Conservation (phyloP, 2,113 vertebrate genomes). For the Ramphastos sulfuratus region DNA sequence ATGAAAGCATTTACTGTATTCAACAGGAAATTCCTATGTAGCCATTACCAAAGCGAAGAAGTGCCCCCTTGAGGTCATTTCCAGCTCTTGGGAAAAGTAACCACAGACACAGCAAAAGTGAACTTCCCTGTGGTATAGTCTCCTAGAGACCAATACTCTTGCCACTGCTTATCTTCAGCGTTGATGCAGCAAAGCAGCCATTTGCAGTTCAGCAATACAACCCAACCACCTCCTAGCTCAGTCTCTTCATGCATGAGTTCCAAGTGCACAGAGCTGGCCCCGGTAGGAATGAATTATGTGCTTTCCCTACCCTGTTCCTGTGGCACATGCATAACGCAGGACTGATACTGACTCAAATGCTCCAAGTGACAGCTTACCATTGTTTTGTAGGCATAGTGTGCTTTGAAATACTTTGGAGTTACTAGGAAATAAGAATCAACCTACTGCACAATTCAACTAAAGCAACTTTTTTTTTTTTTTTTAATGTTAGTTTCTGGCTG, state of each 20-base stretch:
- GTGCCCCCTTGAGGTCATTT: conserved; percentile 32
- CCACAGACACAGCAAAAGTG: not conserved
- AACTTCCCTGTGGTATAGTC: not conserved
- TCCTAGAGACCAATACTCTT: not conserved
- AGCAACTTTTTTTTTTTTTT: not conserved
- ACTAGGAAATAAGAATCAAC: not conserved
- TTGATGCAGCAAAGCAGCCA: not conserved
- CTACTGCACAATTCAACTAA: not conserved
- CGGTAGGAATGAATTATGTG: not conserved
- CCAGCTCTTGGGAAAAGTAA: not conserved
- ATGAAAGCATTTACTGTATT: not conserved
- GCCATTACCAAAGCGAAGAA: not conserved
- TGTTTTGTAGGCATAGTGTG: not conserved
- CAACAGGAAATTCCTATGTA: not conserved
- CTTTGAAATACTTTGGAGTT: not conserved
- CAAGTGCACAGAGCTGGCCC: not conserved
- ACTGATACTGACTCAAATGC: fast-evolving
- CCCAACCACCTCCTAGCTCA: not conserved
- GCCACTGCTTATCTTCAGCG: not conserved
- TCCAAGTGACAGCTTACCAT: not conserved
- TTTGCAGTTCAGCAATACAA: not conserved
- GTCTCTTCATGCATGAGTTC: fast-evolving
- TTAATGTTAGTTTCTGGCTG: not conserved
- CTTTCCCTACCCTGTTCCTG: not conserved
- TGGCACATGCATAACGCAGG: not conserved